Evolutionary conservation across 2,888 invertebrate genomes (phyloP), one percentile per base, ranked within the genome.

Genomic region (Pimpla rufipes): DNA sequence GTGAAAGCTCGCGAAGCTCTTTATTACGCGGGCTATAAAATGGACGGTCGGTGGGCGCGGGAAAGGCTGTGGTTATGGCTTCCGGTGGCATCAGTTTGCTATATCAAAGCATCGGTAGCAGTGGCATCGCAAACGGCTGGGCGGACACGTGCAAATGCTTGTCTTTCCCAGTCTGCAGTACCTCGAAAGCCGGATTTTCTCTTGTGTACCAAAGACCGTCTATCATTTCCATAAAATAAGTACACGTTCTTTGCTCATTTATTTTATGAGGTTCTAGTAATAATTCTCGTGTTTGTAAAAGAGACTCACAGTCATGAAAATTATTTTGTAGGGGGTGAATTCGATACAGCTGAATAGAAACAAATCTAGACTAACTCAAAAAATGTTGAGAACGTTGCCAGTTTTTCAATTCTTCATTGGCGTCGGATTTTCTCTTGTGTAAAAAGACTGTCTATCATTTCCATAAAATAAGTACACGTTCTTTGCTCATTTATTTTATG

Each of bases 21-120:
- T 79, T 73, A 80, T 80, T 77, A 77, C 62, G 59, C 47, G 57
- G 11, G 77, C 77, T 80, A 80, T 83, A 77, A 80, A 83, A 77
- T 73, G 77, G 50, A 77, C 74, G 59, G 59, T 77, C 74, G 57
- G 62, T 52, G 68, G 73, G 74, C 62, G 45, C 67, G 68, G 57
- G 55, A 59, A 35, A 45, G 45, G 68, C 13, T 67, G 74, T 55
- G 77, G 73, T 71, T 73, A 71, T 67, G 76, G 76, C 67, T 77
- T 57, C 55, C 55, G 40, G 62, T 47, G 40, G 55, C 71, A 73
- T 68, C 62, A 52, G 55, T 74, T 10, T 42, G 35, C 47, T 23
- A 29, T 71, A 35, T 35, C 8, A 29, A 62, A 62, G 47, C 47
- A 66, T 37, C 21, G 5, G 37, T 59, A 37, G 13, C 16, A 37